These are phyloP conservation scores for Dicyrtomina minuta DNA, from an alignment of 2,888 invertebrate species.

Conservation along the genomic window DNA sequence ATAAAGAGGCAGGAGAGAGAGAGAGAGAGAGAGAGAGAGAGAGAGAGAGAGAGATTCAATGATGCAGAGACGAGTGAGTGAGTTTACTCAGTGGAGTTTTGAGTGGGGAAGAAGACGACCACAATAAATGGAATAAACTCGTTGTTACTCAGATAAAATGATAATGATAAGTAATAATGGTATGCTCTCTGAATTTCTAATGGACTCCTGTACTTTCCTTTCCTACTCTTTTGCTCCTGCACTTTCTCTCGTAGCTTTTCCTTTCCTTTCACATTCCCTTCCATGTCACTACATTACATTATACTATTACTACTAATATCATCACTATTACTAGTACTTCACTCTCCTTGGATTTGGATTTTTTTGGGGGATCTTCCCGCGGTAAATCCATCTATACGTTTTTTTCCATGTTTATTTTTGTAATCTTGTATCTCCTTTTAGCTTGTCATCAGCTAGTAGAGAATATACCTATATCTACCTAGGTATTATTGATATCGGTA, in stretches of 20 bases:
- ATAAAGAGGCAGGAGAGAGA: background rate
- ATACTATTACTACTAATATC: no score
- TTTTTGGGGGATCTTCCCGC: no score
- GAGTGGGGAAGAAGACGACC: conserved; percentile 16
- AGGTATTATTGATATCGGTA: no score
- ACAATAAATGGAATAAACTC: conserved; percentile 29
- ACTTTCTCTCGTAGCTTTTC: background rate
- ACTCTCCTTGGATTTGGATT: no score
- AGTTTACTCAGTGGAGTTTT: conserved; percentile 14
- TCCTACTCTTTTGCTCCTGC: background rate
- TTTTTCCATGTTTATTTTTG: no score
- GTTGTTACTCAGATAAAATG: conserved; percentile 33
- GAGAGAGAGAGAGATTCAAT: conserved; percentile 21
- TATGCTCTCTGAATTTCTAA: conserved; percentile 41
- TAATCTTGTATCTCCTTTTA: no score
- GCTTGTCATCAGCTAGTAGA: no score
- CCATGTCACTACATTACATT: background rate
- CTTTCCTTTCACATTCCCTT: background rate
- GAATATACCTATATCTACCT: no score
- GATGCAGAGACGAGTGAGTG: conserved; percentile 24
- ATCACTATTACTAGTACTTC: no score
- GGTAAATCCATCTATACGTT: no score
- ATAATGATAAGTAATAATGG: conserved; percentile 42
- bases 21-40: no score
- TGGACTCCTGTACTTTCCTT: conserved; percentile 32